phyloP scores from a whole-genome alignment of 2,797 vertebrate species.

The Protonibea diacanthus region DNA sequence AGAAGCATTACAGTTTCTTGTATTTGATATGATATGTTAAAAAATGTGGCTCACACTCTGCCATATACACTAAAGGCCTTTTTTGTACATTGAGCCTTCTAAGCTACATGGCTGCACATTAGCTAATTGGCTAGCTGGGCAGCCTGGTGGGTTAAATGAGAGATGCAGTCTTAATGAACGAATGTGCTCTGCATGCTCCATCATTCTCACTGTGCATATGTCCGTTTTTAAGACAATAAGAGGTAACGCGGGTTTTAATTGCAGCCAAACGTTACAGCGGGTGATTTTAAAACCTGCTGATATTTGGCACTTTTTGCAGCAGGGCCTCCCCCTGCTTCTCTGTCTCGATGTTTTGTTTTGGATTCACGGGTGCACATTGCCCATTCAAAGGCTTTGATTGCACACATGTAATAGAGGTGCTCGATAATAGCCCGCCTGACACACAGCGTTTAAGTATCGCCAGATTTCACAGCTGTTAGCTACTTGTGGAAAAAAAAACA shows the following conservation, averaged over 20 bases:
- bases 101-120: constrained; percentile 41
- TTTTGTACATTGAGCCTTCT: neutral
- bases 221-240: neutral
- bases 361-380: constrained; percentile 1
- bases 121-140: constrained; percentile 43
- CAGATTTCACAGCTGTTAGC: neutral
- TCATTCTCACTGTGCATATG: constrained; percentile 19
- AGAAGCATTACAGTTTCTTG: constrained; percentile 11
- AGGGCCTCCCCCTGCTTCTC: neutral
- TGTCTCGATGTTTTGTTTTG: constrained; percentile 18
- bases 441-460: neutral
- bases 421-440: neutral
- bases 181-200: constrained; percentile 26
- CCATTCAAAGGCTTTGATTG: constrained; percentile 19
- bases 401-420: neutral
- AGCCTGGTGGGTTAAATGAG: constrained; percentile 35
- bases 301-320: neutral
- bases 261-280: neutral
- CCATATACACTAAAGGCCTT: constrained; percentile 11
- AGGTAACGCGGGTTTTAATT: neutral
- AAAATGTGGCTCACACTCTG: constrained; percentile 4
- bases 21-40: constrained; percentile 9
- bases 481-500: neutral
- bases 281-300: constrained; percentile 17
- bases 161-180: constrained; percentile 36